phyloP scores from a whole-genome alignment of 2,888 invertebrate species.

The Choristoneura rosaceana region DNA sequence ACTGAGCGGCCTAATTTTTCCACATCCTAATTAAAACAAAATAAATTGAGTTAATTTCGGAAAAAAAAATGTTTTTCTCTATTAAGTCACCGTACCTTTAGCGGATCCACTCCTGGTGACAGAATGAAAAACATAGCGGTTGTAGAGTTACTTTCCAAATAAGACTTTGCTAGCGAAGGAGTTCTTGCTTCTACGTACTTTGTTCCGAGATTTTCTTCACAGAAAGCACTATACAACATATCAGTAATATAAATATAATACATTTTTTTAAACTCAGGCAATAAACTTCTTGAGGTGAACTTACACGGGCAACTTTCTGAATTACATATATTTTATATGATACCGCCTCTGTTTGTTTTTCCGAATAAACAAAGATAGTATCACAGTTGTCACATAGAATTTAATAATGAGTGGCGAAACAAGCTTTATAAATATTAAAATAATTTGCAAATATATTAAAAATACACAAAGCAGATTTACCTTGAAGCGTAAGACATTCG shows the following conservation, averaged over 20 bases:
- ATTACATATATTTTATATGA: too few relatives aligned
- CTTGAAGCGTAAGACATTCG: conserved; percentile 96
- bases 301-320: too few relatives aligned
- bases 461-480: conserved; percentile 63
- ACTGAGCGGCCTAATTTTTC: conserved; percentile 93
- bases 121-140: conserved; percentile 97
- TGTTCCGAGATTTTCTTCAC: conserved; percentile 94
- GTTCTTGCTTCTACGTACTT: conserved; percentile 92
- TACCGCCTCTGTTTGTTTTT: too few relatives aligned
- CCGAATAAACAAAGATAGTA: too few relatives aligned
- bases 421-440: too few relatives aligned
- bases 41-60: neutral
- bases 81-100: conserved; percentile 85
- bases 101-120: conserved; percentile 97
- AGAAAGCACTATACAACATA: conserved; percentile 87
- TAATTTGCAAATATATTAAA: too few relatives aligned
- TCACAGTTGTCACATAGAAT: too few relatives aligned
- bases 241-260: conserved; percentile 20
- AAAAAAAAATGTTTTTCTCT: neutral
- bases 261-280: too few relatives aligned
- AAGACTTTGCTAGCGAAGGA: conserved; percentile 94
- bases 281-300: too few relatives aligned
- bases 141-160: conserved; percentile 92
- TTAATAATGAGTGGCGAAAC: too few relatives aligned
- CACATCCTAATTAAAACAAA: conserved; percentile 87